phyloP scores from a whole-genome alignment of 2,888 invertebrate species.

The Lasioglossum marginatum region DNA sequence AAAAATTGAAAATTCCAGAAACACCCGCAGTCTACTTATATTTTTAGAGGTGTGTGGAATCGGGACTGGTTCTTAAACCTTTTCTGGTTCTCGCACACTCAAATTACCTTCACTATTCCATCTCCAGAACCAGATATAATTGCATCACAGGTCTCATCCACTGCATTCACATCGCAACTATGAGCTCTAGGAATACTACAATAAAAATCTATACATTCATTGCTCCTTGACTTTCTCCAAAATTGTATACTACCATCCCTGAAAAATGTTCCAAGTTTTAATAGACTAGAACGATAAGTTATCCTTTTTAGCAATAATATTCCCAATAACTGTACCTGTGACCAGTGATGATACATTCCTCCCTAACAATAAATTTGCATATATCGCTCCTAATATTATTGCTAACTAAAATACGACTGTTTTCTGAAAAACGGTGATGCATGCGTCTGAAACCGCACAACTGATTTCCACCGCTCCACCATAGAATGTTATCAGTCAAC shows the following conservation, averaged over 20 bases:
- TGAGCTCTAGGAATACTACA: constrained; percentile 78
- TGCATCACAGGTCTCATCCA: constrained; percentile 82
- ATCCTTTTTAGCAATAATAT: background rate
- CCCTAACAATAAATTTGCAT: constrained; percentile 84
- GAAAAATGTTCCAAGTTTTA: constrained; percentile 28
- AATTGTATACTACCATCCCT: constrained; percentile 84
- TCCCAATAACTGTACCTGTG: constrained; percentile 80
- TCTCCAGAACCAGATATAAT: constrained; percentile 85
- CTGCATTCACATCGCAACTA: constrained; percentile 83
- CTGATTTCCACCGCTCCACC: constrained; percentile 85
- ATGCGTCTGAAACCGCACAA: constrained; percentile 78
- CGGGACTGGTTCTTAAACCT: background rate
- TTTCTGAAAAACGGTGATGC: constrained; percentile 77
- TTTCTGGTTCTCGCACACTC: background rate
- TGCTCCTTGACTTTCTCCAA: constrained; percentile 71
- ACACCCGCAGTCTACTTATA: too few relatives aligned
- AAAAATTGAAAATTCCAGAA: too few relatives aligned
- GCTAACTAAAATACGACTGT: constrained; percentile 65
- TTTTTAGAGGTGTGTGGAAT: background rate
- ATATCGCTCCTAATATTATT: constrained; percentile 81
- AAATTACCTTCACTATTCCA: constrained; percentile 81
- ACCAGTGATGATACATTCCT: constrained; percentile 83
- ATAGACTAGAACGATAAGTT: background rate
- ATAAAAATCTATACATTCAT: constrained; percentile 54
- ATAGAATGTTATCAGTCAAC: constrained; percentile 85